Conservation (phyloP, 2,797 vertebrate species). For the Manis crassicaudata region DNA sequence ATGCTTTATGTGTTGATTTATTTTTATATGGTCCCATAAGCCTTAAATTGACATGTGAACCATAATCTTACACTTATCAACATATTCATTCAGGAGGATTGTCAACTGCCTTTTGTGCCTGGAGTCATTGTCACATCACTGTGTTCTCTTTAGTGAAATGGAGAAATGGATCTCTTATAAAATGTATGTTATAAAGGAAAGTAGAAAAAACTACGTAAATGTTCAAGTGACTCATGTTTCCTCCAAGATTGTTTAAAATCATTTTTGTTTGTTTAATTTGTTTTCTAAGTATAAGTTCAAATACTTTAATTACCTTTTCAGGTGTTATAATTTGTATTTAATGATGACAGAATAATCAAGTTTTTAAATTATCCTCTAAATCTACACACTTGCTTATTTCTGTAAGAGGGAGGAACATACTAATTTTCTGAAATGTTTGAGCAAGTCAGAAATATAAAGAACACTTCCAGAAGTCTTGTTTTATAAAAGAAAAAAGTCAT, state of each 20-base stretch:
- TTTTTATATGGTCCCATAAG: background rate
- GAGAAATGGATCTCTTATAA: background rate
- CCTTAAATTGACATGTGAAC: background rate
- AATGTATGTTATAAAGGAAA: background rate
- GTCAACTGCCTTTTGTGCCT: background rate
- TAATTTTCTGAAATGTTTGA: slow-evolving; percentile 5
- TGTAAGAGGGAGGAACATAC: background rate
- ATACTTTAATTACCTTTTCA: background rate
- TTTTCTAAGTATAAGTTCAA: background rate
- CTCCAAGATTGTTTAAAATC: slow-evolving; percentile 2
- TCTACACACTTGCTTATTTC: background rate
- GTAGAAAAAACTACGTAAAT: background rate
- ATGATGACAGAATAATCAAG: background rate
- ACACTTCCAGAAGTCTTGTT: background rate
- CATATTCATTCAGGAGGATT: background rate
- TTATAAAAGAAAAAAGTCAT: background rate
- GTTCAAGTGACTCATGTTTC: background rate
- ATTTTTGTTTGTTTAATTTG: background rate
- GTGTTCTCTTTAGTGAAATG: background rate
- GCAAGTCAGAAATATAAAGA: background rate
- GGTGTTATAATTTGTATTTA: background rate
- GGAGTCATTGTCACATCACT: background rate
- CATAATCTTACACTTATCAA: background rate
- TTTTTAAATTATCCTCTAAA: background rate
- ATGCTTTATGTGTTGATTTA: background rate